Conservation (phyloP, 2,113 vertebrate genomes). For the Rhadina sibilatrix region DNA sequence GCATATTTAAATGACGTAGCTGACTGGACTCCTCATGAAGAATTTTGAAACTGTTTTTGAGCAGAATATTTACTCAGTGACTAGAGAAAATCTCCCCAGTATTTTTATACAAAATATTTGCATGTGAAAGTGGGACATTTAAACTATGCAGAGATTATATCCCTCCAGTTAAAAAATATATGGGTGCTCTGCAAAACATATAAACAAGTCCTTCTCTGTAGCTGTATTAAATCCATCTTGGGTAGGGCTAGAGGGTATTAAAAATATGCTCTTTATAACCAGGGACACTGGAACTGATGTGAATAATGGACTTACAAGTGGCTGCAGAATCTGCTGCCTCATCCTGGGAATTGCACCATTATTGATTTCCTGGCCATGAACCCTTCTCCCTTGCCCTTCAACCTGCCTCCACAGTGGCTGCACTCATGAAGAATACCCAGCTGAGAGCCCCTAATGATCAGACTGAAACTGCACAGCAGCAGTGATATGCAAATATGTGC, state of each 20-base stretch:
- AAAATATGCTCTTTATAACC: not conserved
- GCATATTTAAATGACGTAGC: not conserved
- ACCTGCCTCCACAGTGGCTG: not conserved
- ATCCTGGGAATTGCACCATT: not conserved
- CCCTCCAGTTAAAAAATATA: not conserved
- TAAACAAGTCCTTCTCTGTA: not conserved
- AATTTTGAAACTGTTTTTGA: not conserved
- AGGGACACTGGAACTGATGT: not conserved
- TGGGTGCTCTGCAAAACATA: not conserved
- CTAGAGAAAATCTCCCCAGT: not conserved
- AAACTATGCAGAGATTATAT: not conserved
- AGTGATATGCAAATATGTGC: not conserved
- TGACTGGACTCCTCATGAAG: not conserved
- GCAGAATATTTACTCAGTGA: not conserved
- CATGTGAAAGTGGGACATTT: not conserved
- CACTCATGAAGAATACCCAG: not conserved
- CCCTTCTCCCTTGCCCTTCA: constrained; percentile 4
- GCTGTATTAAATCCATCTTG: not conserved
- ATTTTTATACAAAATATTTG: not conserved
- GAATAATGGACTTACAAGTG: not conserved
- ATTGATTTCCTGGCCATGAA: constrained; percentile 46
- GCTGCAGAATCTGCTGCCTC: constrained; percentile 30
- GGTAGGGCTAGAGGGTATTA: not conserved
- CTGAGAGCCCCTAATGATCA: not conserved
- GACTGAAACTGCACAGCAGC: not conserved